Conservation (phyloP, 2,888 invertebrate genomes). For the Hipparchia semele region DNA sequence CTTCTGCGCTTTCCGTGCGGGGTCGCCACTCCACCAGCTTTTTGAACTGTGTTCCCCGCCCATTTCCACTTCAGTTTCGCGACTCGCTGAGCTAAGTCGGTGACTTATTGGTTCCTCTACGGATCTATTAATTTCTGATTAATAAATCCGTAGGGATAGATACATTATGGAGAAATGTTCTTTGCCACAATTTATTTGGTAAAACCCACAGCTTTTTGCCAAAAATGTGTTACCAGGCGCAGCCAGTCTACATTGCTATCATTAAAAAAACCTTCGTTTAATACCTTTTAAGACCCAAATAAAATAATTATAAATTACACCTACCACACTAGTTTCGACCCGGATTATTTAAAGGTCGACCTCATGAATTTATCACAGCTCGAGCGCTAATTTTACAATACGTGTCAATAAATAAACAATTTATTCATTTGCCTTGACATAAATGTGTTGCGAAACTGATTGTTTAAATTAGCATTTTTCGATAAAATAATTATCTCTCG, state of each 20-base stretch:
- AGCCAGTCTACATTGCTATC: background rate
- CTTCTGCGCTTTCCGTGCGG: too few species aligned
- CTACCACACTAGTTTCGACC: background rate
- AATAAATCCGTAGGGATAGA: too few species aligned
- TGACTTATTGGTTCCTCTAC: too few species aligned
- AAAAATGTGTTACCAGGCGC: background rate
- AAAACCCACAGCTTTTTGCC: background rate
- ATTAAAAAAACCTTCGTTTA: too few species aligned
- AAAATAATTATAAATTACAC: background rate
- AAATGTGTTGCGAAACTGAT: conserved; percentile 7
- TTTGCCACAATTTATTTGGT: background rate
- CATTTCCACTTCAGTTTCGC: too few species aligned
- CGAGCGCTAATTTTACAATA: background rate
- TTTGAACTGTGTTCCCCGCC: too few species aligned
- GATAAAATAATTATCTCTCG: background rate
- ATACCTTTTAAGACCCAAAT: background rate
- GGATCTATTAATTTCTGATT: too few species aligned
- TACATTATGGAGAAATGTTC: too few species aligned
- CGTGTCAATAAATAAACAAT: conserved; percentile 11
- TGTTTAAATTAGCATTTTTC: conserved; percentile 1
- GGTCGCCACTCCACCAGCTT: too few species aligned
- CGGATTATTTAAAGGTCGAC: conserved; percentile 14
- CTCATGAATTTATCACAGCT: conserved; percentile 2
- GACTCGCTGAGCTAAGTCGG: too few species aligned
- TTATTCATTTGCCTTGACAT: conserved; percentile 20